These are phyloP conservation scores for Sycophila sp. DNA, from an alignment of 1,140 invertebrate genomes.

Conservation along the genomic window DNA sequence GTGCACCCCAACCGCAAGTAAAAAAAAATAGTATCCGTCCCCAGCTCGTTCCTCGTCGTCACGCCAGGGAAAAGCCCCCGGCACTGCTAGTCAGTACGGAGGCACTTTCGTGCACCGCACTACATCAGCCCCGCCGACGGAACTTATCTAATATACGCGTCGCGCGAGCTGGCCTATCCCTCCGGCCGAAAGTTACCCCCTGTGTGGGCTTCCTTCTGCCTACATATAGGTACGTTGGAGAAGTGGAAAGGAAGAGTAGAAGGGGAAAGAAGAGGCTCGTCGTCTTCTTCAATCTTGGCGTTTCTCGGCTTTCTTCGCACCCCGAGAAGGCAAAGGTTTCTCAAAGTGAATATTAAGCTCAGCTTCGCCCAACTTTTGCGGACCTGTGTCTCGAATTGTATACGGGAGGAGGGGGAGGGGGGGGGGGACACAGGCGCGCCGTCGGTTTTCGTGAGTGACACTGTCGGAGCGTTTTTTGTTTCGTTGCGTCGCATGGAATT, in stretches of 20 bases:
- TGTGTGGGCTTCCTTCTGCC: too few relatives aligned
- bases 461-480: too few relatives aligned
- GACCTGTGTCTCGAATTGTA: background rate
- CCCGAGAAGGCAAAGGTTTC: background rate
- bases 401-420: background rate
- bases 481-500: too few relatives aligned
- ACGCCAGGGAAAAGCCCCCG: constrained; percentile 44
- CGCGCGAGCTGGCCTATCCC: background rate
- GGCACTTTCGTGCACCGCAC: constrained; percentile 44
- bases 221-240: too few relatives aligned
- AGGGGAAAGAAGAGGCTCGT: background rate
- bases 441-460: too few relatives aligned
- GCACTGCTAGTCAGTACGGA: constrained; percentile 43
- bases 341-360: constrained; percentile 21
- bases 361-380: background rate
- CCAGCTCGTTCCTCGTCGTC: background rate
- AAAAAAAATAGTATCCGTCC: too few relatives aligned
- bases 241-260: background rate
- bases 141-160: constrained; percentile 57
- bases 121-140: constrained; percentile 43
- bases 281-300: constrained; percentile 35
- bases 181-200: background rate
- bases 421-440: background rate
- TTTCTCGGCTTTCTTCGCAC: constrained; percentile 4
- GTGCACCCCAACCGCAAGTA: too few relatives aligned